These are phyloP conservation scores for Unio delphinus DNA, from an alignment of 2,888 invertebrate species.

Conservation along the genomic window DNA sequence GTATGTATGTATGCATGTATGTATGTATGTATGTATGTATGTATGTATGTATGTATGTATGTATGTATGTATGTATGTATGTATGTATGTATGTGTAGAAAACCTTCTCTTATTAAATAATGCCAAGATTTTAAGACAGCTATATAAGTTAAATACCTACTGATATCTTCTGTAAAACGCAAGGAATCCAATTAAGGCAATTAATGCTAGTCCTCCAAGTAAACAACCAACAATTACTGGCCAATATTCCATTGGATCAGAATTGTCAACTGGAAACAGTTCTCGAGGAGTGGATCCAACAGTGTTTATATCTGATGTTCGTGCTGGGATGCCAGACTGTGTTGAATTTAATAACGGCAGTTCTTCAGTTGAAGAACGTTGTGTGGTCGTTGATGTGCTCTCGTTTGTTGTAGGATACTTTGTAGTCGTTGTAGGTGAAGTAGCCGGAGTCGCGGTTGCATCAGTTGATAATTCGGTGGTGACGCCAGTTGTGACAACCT, in stretches of 20 bases:
- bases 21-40: too few species aligned
- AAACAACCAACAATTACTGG: slow-evolving; percentile 44
- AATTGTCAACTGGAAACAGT: slow-evolving; percentile 2
- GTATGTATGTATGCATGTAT: too few species aligned
- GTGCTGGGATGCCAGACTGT: background rate
- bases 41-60: too few species aligned
- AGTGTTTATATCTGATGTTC: slow-evolving; percentile 1
- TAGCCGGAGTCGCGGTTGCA: background rate
- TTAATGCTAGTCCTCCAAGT: slow-evolving; percentile 33
- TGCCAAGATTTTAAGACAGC: background rate
- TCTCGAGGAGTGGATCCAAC: slow-evolving; percentile 1
- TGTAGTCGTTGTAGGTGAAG: background rate
- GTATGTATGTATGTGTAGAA: too few species aligned
- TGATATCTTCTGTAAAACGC: slow-evolving; percentile 38
- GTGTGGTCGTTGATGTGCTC: slow-evolving; percentile 1
- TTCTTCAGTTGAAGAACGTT: too few species aligned
- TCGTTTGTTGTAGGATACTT: background rate
- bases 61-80: too few species aligned
- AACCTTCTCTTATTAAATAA: background rate
- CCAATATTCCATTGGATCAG: slow-evolving; percentile 34
- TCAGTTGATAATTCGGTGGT: background rate
- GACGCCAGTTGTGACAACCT: background rate
- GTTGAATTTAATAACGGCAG: background rate
- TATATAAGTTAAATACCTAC: slow-evolving; percentile 20
- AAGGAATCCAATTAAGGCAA: slow-evolving; percentile 27